phyloP scores from a whole-genome alignment of 2,113 vertebrate genomes.

The Rhombomys opimus region DNA sequence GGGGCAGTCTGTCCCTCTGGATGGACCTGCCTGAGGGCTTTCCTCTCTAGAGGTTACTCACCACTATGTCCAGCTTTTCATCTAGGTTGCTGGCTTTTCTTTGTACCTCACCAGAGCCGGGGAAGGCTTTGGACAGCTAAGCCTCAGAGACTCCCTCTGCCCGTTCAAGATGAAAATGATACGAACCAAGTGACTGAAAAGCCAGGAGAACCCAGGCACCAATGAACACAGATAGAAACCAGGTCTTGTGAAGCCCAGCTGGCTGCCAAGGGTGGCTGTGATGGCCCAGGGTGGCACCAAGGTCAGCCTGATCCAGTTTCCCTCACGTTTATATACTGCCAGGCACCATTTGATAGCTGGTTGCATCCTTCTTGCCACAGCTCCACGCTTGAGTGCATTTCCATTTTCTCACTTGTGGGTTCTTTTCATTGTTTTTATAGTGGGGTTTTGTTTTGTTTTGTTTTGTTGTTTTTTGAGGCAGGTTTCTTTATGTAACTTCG shows the following conservation, averaged over 20 bases:
- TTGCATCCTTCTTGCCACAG: background rate
- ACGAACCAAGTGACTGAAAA: background rate
- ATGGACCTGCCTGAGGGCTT: background rate
- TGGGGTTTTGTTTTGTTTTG: too few species aligned
- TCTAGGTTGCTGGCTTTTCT: background rate
- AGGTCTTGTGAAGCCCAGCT: background rate
- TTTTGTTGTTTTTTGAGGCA: too few species aligned
- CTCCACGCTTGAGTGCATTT: background rate
- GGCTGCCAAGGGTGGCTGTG: background rate
- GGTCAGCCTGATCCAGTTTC: fast-evolving
- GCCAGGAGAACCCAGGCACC: background rate
- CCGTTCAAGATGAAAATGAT: background rate
- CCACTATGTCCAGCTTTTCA: background rate
- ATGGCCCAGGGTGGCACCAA: background rate
- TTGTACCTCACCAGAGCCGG: background rate
- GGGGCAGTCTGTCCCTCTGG: background rate
- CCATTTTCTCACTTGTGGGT: background rate
- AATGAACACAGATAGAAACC: background rate
- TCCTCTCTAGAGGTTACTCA: background rate
- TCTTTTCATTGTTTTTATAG: background rate
- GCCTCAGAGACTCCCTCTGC: background rate
- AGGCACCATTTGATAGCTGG: background rate
- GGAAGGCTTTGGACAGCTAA: background rate
- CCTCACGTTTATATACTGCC: fast-evolving
- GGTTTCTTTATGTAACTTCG: too few species aligned